These are phyloP conservation scores for Halcyon senegalensis DNA, from an alignment of 2,113 vertebrate species.

Conservation along the genomic window DNA sequence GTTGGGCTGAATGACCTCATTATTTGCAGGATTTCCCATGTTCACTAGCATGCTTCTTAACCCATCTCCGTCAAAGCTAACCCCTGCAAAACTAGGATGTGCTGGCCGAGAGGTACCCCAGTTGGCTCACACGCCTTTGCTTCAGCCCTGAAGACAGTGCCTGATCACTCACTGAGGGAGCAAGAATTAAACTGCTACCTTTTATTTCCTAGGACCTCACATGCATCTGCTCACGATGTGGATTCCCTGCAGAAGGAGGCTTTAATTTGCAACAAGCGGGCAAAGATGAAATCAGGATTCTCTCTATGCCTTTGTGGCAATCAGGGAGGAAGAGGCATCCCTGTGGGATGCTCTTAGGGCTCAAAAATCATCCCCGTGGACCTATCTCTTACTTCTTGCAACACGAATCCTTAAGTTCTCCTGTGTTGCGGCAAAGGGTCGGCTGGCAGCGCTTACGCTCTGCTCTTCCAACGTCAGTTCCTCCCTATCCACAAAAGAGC, in stretches of 20 bases:
- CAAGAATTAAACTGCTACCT: not conserved
- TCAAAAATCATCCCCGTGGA: not conserved
- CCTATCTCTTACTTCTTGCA: not conserved
- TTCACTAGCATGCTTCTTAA: not conserved
- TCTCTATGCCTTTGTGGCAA: not conserved
- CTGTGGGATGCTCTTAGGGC: not conserved
- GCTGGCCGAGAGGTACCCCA: not conserved
- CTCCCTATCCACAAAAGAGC: not conserved
- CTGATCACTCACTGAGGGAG: not conserved
- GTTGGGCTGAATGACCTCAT: not conserved
- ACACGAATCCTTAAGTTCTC: not conserved
- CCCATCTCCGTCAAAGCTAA: rapidly evolving
- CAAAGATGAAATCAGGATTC: not conserved
- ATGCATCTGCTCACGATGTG: not conserved
- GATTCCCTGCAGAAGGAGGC: not conserved
- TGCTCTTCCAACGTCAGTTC: not conserved
- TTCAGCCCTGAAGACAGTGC: not conserved
- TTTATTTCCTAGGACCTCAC: not conserved
- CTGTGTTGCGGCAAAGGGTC: not conserved
- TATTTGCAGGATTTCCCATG: not conserved
- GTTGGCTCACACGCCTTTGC: not conserved
- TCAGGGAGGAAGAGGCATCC: not conserved
- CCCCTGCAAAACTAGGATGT: not conserved
- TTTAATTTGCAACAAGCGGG: not conserved
- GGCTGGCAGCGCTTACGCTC: not conserved